phyloP scores from a whole-genome alignment of 2,888 invertebrate genomes.

The Lochmaea capreae region DNA sequence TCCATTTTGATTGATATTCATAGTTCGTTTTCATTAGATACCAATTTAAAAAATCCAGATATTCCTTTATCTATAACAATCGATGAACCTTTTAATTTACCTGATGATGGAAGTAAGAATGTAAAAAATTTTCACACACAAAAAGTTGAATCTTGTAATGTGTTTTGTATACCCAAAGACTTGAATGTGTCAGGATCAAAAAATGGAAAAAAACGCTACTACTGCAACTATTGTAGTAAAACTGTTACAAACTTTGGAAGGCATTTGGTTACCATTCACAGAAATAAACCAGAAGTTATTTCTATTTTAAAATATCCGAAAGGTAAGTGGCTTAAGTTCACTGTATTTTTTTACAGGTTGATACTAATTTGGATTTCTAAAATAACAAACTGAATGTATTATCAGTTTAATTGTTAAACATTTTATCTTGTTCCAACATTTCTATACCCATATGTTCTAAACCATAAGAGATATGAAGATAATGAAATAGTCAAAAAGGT shows the following conservation, averaged over 20 bases:
- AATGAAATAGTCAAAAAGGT: not conserved
- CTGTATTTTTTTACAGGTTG: not conserved
- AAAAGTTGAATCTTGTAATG: not conserved
- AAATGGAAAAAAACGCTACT: not conserved
- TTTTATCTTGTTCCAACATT: not conserved
- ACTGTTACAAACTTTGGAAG: slow-evolving; percentile 19
- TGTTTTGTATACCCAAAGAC: slow-evolving; percentile 4
- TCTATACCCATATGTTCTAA: not conserved
- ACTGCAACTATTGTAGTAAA: slow-evolving; percentile 11
- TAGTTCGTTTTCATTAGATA: slow-evolving; percentile 2
- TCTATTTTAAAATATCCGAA: slow-evolving; percentile 2
- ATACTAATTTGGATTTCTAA: too few relatives aligned
- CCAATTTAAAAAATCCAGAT: not conserved
- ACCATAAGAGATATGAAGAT: not conserved
- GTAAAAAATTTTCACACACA: not conserved
- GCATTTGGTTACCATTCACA: slow-evolving; percentile 8
- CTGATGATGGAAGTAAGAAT: not conserved
- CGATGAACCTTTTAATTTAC: not conserved
- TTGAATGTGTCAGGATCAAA: not conserved
- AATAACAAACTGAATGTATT: not conserved
- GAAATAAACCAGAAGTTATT: slow-evolving; percentile 2
- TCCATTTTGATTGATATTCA: not conserved
- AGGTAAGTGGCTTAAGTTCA: not conserved
- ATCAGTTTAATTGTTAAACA: not conserved
- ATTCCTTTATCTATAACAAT: not conserved